Evolutionary conservation across 2,888 invertebrate species (phyloP).

Genomic region (Lepidocyrtoides sp.): DNA sequence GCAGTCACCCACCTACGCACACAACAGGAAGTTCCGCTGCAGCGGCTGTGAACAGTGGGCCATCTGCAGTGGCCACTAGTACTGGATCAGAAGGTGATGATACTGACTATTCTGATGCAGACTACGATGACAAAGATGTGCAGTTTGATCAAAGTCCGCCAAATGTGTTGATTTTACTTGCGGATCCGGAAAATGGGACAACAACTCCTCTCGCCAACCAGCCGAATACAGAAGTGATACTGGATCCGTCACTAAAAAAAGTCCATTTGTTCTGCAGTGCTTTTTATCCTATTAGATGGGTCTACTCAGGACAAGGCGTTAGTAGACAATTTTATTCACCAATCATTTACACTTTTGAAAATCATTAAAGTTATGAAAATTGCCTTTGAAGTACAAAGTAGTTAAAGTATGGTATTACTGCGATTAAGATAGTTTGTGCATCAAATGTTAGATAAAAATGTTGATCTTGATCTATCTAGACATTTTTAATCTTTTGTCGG

Average conservation of each 20-base stretch:
- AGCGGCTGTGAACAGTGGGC: slow-evolving; percentile 43
- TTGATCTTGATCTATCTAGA: not conserved
- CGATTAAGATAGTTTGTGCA: too few species aligned
- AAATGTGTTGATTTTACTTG: slow-evolving; percentile 80
- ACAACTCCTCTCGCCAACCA: slow-evolving; percentile 76
- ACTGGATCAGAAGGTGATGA: slow-evolving; percentile 48
- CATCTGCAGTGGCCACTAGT: not conserved
- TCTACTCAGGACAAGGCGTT: slow-evolving; percentile 76
- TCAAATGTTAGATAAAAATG: not conserved
- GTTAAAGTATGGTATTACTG: too few species aligned
- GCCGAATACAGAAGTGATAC: slow-evolving; percentile 77
- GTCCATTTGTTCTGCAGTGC: slow-evolving; percentile 83
- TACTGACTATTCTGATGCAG: slow-evolving; percentile 75
- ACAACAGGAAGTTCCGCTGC: slow-evolving; percentile 49
- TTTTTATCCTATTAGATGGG: slow-evolving; percentile 80
- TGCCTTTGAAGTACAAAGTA: too few species aligned
- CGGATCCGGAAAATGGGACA: slow-evolving; percentile 76
- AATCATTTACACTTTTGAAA: too few species aligned
- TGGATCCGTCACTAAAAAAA: slow-evolving; percentile 74
- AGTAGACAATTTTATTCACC: slow-evolving; percentile 1
- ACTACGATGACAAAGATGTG: slow-evolving; percentile 80
- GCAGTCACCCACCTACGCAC: not conserved
- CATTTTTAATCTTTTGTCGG: not conserved
- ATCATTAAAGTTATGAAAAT: too few species aligned
- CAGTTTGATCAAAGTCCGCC: slow-evolving; percentile 80